Evolutionary conservation across 2,888 invertebrate genomes (phyloP).

Genomic region (Rhingia rostrata): DNA sequence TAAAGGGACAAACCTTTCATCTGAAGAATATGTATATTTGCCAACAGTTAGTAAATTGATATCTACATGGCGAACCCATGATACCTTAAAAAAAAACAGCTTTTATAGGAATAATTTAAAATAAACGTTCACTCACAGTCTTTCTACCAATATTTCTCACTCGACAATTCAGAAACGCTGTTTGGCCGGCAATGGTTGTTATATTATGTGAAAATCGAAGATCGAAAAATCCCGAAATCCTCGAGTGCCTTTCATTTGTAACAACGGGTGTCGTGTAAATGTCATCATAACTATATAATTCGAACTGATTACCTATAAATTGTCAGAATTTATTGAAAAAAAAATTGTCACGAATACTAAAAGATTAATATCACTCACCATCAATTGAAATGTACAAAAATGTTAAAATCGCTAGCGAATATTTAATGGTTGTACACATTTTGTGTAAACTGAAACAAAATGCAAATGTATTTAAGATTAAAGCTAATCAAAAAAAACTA

Average conservation of each 20-base stretch:
- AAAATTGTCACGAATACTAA: neutral
- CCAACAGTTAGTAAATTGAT: slow-evolving; percentile 76
- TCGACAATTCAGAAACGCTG: slow-evolving; percentile 91
- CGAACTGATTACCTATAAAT: slow-evolving; percentile 66
- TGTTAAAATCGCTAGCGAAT: slow-evolving; percentile 45
- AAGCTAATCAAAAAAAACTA: too few species aligned
- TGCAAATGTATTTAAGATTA: neutral
- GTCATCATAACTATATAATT: slow-evolving; percentile 65
- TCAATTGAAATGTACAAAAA: slow-evolving; percentile 63
- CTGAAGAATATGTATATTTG: slow-evolving; percentile 76
- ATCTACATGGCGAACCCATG: slow-evolving; percentile 76
- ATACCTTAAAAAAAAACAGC: slow-evolving; percentile 61
- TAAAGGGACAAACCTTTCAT: slow-evolving; percentile 75
- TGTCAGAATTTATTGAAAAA: neutral
- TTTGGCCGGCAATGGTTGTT: slow-evolving; percentile 91
- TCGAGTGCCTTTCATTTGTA: slow-evolving; percentile 60
- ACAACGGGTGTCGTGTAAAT: slow-evolving; percentile 62
- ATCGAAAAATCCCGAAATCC: slow-evolving; percentile 74
- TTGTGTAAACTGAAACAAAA: slow-evolving; percentile 38
- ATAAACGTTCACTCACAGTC: slow-evolving; percentile 86
- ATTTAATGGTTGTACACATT: slow-evolving; percentile 61
- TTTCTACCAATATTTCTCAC: slow-evolving; percentile 92
- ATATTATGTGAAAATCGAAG: slow-evolving; percentile 85
- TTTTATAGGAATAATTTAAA: neutral
- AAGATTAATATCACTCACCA: slow-evolving; percentile 39